These are phyloP conservation scores for Labia minor DNA, from an alignment of 2,888 invertebrate genomes.

Conservation along the genomic window DNA sequence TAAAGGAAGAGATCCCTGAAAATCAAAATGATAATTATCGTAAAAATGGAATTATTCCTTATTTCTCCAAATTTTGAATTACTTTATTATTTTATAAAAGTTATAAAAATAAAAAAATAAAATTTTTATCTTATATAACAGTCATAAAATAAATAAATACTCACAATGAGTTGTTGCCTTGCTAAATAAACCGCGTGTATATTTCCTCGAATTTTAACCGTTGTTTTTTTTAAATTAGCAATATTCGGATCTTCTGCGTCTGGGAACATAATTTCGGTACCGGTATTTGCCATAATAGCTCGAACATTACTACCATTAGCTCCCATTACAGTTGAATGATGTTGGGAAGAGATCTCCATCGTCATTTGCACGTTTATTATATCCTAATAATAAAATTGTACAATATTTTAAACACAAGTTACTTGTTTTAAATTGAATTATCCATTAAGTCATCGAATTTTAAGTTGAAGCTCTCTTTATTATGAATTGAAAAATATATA, in stretches of 20 bases:
- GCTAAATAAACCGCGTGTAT: constrained; percentile 84
- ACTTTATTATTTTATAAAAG: too few species aligned
- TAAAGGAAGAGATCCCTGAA: constrained; percentile 79
- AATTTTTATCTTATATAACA: too few species aligned
- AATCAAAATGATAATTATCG: too few species aligned
- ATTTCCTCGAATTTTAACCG: constrained; percentile 78
- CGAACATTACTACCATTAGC: constrained; percentile 71
- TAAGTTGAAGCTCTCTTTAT: too few species aligned
- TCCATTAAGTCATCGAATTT: too few species aligned
- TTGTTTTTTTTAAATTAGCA: constrained; percentile 75
- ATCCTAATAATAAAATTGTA: constrained; percentile 52
- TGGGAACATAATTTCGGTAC: constrained; percentile 82
- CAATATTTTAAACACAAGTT: too few species aligned
- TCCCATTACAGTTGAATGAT: constrained; percentile 80
- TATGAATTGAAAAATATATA: too few species aligned
- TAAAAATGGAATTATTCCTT: too few species aligned
- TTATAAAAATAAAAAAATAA: too few species aligned
- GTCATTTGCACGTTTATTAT: constrained; percentile 83
- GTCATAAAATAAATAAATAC: constrained; percentile 31
- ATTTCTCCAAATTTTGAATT: too few species aligned
- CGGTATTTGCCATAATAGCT: constrained; percentile 75
- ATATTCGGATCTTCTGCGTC: constrained; percentile 80
- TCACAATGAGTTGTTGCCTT: constrained; percentile 79
- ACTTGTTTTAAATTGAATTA: too few species aligned
- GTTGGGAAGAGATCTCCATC: constrained; percentile 88